A percentile compares a stretch with the other conserved stretches of the same genome.
Conservation (phyloP, 1,140 invertebrate genomes). For the Scaptomyza hsui region DNA sequence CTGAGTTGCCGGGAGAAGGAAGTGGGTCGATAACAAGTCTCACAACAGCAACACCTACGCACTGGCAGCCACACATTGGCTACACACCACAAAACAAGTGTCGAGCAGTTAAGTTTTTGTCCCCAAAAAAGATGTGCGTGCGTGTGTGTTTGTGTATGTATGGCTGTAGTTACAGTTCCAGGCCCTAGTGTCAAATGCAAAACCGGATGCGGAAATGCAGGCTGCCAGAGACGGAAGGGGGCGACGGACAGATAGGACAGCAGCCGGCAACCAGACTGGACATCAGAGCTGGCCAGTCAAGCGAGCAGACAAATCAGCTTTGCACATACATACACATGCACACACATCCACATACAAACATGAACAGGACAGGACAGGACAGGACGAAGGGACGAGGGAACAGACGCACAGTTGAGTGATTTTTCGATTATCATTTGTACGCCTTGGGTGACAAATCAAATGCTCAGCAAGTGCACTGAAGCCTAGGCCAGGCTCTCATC, state of each 20-base stretch:
- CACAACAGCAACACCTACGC: conserved; percentile 49
- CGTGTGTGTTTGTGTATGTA: conserved; percentile 7
- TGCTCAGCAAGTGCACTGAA: conserved; percentile 71
- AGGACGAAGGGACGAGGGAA: not conserved
- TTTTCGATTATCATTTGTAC: conserved; percentile 82
- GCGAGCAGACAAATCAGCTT: conserved; percentile 79
- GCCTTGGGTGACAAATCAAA: conserved; percentile 81
- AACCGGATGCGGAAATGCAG: conserved; percentile 80
- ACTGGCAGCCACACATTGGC: conserved; percentile 56
- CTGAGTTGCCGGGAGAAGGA: not conserved
- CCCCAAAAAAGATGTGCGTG: conserved; percentile 21
- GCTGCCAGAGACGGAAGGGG: conserved; percentile 32
- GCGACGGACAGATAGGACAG: conserved; percentile 15
- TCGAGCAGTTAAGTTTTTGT: conserved; percentile 78
- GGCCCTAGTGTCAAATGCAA: conserved; percentile 76
- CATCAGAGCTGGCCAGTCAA: conserved; percentile 67
- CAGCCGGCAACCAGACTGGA: conserved; percentile 45
- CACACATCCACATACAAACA: not conserved
- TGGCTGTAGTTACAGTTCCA: conserved; percentile 43
- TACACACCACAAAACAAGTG: conserved; percentile 80
- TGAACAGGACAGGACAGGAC: not conserved
- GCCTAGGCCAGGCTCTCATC: conserved; percentile 32
- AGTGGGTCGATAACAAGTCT: conserved; percentile 61
- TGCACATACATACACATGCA: conserved; percentile 35
- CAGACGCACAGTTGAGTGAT: conserved; percentile 77